Percentiles rank a stretch among this genome's conserved stretches.
phyloP scores from a whole-genome alignment of 2,888 invertebrate genomes.

The Noctua comes region DNA sequence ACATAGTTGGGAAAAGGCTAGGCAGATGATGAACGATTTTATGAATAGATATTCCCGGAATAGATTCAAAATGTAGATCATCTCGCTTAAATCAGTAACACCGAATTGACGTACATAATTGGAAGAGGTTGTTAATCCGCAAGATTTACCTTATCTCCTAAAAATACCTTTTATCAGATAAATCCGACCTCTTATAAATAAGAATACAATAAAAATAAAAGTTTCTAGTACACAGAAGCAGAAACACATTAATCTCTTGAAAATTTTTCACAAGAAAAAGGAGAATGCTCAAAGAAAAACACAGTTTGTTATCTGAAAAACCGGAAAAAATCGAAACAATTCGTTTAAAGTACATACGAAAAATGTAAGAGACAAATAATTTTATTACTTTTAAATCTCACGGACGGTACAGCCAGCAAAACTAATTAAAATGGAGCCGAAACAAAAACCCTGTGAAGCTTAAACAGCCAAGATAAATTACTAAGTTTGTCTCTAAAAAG shows the following conservation, averaged over 20 bases:
- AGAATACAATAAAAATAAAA: background rate
- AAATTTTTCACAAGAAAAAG: background rate
- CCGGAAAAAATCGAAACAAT: constrained; percentile 47
- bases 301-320: constrained; percentile 24
- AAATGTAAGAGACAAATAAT: constrained; percentile 69
- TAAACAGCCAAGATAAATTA: constrained; percentile 85
- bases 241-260: constrained; percentile 2
- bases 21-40: too few species aligned
- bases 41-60: background rate
- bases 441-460: constrained; percentile 78
- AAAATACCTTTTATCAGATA: background rate
- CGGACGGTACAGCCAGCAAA: constrained; percentile 74
- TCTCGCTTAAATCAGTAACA: background rate
- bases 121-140: background rate
- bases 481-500: constrained; percentile 79
- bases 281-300: constrained; percentile 4
- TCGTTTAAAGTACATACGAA: constrained; percentile 52
- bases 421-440: constrained; percentile 82
- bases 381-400: constrained; percentile 80
- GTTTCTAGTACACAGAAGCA: background rate
- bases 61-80: background rate
- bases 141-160: background rate
- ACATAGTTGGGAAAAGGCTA: too few species aligned
- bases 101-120: background rate
- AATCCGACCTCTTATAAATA: background rate